Evolutionary conservation across 2,797 vertebrate species (phyloP).

Genomic region (Peromyscus nudipes): DNA sequence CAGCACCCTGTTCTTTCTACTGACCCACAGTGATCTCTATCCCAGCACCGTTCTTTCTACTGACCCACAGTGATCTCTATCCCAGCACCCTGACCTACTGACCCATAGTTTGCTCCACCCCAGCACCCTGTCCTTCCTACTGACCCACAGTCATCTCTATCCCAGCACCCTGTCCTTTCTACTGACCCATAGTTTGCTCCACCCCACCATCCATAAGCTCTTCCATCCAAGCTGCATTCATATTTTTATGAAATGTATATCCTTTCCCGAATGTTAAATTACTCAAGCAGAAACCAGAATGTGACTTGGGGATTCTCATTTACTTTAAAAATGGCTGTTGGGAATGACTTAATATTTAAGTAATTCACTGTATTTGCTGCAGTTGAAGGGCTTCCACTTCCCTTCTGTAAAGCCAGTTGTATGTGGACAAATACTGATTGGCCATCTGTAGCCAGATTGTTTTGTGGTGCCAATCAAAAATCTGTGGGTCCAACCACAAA

Average conservation of each 20-base stretch:
- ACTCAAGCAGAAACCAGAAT: neutral
- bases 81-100: neutral
- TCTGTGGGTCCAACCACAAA: neutral
- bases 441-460: neutral
- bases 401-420: neutral
- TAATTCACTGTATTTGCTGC: neutral
- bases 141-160: neutral
- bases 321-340: neutral
- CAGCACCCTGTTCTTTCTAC: neutral
- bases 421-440: neutral
- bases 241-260: neutral
- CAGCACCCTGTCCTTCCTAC: neutral
- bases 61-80: neutral
- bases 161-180: neutral
- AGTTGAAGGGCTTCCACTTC: neutral
- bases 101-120: neutral
- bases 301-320: neutral
- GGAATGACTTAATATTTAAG: neutral
- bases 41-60: neutral
- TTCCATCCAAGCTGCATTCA: neutral
- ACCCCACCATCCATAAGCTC: neutral
- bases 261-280: neutral
- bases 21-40: neutral
- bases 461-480: neutral
- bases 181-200: neutral